Evolutionary conservation across 2,888 invertebrate species (phyloP), one percentile per base, ranked within the genome.

Genomic region (Rambutsinella grinnellia): DNA sequence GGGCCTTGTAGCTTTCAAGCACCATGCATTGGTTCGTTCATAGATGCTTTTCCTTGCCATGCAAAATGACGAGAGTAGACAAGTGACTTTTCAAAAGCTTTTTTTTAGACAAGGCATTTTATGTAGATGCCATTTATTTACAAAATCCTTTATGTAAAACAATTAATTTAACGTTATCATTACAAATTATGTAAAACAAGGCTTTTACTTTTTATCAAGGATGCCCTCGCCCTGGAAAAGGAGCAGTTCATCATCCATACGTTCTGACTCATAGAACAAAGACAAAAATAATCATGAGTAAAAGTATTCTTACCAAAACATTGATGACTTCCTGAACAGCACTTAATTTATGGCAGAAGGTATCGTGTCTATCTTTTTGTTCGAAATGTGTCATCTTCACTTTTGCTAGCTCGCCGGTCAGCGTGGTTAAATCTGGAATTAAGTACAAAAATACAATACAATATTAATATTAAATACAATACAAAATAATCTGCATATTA

Each of bases 291-390:
- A n/a, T 6, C 49, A 5, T n/a, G 17, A n/a, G 49, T 19, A 5
- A 15, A 49, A 49, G 17, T 24, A 54, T 24, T n/a, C 69, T 51
- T 44, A 80, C 78, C 79, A 83, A 63, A 67, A 83, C 81, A 51
- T 75, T 76, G 23, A 81, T 76, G 10, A 82, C 80, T 76, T 82
- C 81, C 51, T 83, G 81, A 49, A 81, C 65, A 0, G 79, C 79
- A 17, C 79, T 72, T 44, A 83, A 76, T 70, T 78, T 81, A 8
- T 70, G 54, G 51, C 76, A 77, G 44, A 82, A 66, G 21, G 79
- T 62, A 46, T 80, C 72, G 58, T 79, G 75, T 26, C 61, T 53
- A 46, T 67, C 74, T 47, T 82, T 79, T 53, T 83, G 83, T 21
- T 82, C 79, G 72, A 81, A 71, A 66, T 83, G 83, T 15, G 78